Base-by-base conservation (phyloP, 2,888 invertebrate species). In the Apamea monoglypha region DNA sequence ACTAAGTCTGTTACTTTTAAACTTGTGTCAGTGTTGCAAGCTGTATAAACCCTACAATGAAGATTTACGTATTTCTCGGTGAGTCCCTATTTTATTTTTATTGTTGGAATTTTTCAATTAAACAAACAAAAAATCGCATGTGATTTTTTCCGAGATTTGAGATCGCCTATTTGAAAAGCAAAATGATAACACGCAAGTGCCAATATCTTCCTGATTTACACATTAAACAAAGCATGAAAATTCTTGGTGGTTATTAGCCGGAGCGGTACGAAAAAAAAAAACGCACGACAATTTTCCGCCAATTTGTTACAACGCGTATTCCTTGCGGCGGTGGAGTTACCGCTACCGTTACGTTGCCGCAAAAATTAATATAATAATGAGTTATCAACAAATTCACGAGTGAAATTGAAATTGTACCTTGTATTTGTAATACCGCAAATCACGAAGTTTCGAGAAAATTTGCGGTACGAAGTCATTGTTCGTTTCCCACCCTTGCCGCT, bases 51-150 rank as follows among this genome's bases (percentile, higher is more conserved):
- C 88, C 87, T 90, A 95, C 93, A 89, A 95, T 95, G 94, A 95
- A 95, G 93, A 91, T 95, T 89, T 91, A 95, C 88, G 79, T 96
- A 81, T 88, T 96, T 90, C 90, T 96, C 74, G 96, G 96, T 96
- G 86, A 96, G 96, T 96, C 74, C 21, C 7, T 81, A 86, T 85
- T 86, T 79, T 72, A 70, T 80, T 72, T 81, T 80, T 56, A 1
- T 25, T 16, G 7, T 29, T 16, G 3, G 16, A 59, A 47, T 44
- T 29, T 84, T 76, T 63, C 25, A 21, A 25, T 59, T 63, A 61
- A 14, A 61, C 3, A 63, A 50, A 50, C 18, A 40, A 40, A 70
- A 84, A 73, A 71, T 47, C 16, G 56, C 53, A 29, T 79, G 63
- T 47, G 2, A 53, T 36, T 71, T 83, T 68, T 85, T 56, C 50